A percentile compares a stretch with the other conserved stretches of the same genome.
These are phyloP conservation scores for Alaudala cheleensis DNA, from an alignment of 2,113 vertebrate genomes.

Conservation along the genomic window DNA sequence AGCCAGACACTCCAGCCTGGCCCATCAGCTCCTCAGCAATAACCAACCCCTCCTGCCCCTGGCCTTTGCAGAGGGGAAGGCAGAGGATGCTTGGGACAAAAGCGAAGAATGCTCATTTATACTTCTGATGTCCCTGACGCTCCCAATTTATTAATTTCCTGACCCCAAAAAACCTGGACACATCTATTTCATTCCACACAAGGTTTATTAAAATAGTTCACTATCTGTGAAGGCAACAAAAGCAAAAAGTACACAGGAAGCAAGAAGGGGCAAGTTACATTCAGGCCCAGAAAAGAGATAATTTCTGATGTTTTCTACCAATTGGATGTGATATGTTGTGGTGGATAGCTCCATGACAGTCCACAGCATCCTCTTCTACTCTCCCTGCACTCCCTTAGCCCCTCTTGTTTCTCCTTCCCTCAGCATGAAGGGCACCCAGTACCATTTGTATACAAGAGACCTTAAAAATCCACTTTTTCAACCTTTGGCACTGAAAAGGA, in stretches of 20 bases:
- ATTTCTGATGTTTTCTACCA: not conserved
- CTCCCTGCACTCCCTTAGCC: not conserved
- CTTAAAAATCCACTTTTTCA: not conserved
- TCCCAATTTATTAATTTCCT: not conserved
- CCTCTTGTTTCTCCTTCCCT: not conserved
- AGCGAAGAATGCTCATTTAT: accelerated
- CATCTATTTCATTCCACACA: not conserved
- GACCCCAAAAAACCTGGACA: not conserved
- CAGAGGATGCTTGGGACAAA: too few species aligned
- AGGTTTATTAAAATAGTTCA: not conserved
- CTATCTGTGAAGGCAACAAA: not conserved
- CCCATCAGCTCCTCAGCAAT: not conserved
- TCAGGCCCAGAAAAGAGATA: not conserved
- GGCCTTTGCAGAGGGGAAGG: not conserved
- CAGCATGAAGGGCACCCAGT: not conserved
- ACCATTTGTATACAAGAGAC: not conserved
- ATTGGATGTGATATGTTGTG: not conserved
- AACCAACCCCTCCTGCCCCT: not conserved
- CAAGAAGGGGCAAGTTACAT: not conserved
- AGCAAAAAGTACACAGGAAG: not conserved
- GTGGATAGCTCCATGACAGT: not conserved
- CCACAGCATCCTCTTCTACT: not conserved
- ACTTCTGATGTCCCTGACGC: not conserved
- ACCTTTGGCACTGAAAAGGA: not conserved
- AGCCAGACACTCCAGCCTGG: not conserved